Percentiles rank a stretch among this genome's conserved stretches.
Evolutionary conservation across 1,140 invertebrate species (phyloP).

Genomic region (Ceratosolen solmsi): DNA sequence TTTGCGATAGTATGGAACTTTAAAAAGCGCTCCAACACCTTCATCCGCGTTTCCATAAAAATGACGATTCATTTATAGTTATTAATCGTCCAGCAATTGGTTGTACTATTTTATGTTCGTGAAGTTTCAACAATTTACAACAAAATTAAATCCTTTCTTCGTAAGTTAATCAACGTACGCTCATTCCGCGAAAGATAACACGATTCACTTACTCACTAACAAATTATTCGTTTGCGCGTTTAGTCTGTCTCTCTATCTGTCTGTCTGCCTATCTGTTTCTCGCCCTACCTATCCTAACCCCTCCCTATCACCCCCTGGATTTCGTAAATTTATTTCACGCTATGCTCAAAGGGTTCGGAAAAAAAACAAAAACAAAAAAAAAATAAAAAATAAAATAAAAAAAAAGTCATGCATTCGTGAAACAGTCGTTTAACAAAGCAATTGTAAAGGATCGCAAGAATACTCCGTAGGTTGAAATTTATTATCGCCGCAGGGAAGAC

Average conservation of each 20-base stretch:
- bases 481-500: not conserved
- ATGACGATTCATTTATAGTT: not conserved
- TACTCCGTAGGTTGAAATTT: not conserved
- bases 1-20: not conserved
- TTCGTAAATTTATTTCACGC: not conserved
- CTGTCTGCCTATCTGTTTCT: not conserved
- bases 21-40: not conserved
- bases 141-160: constrained; percentile 11
- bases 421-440: not conserved
- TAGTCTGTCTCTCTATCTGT: not conserved
- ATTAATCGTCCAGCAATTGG: not conserved
- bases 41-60: not conserved
- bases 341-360: not conserved
- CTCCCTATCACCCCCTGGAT: not conserved
- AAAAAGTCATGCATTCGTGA: not conserved
- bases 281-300: not conserved
- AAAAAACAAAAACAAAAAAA: constrained; percentile 5
- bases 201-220: constrained; percentile 2
- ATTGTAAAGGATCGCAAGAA: constrained; percentile 20
- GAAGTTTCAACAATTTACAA: constrained; percentile 5
- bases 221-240: constrained; percentile 12
- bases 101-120: not conserved
- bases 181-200: not conserved
- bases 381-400: not conserved
- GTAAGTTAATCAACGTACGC: not conserved